Evolutionary conservation across 2,888 invertebrate species (phyloP).

Genomic region (Erebia palarica): DNA sequence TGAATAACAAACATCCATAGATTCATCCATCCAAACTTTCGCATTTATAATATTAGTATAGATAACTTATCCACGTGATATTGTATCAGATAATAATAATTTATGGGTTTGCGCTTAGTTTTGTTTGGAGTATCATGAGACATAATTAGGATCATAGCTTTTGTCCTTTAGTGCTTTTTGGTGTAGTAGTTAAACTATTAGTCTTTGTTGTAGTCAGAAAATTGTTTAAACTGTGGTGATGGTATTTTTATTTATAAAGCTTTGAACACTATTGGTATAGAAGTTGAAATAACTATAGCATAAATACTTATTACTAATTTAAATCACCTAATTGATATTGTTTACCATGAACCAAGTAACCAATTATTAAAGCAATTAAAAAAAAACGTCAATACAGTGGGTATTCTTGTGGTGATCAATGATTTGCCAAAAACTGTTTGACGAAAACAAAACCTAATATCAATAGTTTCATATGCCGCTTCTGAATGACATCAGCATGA

Average conservation of each 20-base stretch:
- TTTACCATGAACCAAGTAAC: background rate
- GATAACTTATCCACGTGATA: too few species aligned
- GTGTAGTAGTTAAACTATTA: slow-evolving; percentile 36
- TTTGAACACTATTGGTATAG: slow-evolving; percentile 30
- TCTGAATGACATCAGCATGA: slow-evolving; percentile 51
- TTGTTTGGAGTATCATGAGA: background rate
- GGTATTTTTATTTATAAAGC: slow-evolving; percentile 7
- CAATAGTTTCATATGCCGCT: slow-evolving; percentile 45
- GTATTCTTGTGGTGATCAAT: background rate
- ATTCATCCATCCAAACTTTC: too few species aligned
- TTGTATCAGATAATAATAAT: background rate
- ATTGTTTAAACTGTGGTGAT: background rate
- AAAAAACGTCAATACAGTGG: too few species aligned
- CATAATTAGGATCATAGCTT: background rate
- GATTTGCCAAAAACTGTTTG: background rate
- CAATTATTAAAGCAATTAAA: too few species aligned
- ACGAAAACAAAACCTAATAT: slow-evolving; percentile 45
- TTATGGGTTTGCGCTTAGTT: background rate
- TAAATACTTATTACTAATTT: background rate
- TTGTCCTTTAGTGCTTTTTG: slow-evolving; percentile 28
- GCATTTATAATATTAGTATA: too few species aligned
- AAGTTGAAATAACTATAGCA: slow-evolving; percentile 17
- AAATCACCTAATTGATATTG: background rate
- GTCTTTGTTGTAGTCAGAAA: slow-evolving; percentile 19
- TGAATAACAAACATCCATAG: too few species aligned